Conservation (phyloP, 2,888 invertebrate species). For the Theretra japonica region DNA sequence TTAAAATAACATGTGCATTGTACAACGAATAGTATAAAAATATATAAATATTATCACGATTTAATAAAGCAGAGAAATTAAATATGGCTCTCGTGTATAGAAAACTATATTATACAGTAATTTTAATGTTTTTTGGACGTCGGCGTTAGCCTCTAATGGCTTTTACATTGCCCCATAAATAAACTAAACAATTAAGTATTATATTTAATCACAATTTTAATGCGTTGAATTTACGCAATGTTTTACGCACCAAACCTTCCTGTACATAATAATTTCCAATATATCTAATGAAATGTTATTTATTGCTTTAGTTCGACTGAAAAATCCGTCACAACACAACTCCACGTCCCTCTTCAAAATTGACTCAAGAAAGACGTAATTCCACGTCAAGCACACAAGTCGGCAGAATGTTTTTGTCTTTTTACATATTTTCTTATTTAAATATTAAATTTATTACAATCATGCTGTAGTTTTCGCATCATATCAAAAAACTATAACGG, state of each 20-base stretch:
- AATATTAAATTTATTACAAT: constrained; percentile 2
- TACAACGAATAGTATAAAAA: background rate
- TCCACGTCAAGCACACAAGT: background rate
- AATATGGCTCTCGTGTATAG: background rate
- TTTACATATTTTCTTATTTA: constrained; percentile 24
- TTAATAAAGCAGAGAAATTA: background rate
- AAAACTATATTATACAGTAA: background rate
- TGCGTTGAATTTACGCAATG: too few species aligned
- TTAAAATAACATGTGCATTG: background rate
- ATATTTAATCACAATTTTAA: too few species aligned
- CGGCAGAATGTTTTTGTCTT: constrained; percentile 25
- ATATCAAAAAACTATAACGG: constrained; percentile 19
- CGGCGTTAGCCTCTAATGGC: background rate
- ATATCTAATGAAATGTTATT: background rate
- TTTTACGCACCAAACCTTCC: too few species aligned
- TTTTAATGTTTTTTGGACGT: background rate
- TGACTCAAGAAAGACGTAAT: constrained; percentile 4
- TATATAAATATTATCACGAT: background rate
- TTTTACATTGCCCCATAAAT: constrained; percentile 2
- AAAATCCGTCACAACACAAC: background rate
- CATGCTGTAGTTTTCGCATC: background rate
- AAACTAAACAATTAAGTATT: background rate
- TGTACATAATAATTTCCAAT: background rate
- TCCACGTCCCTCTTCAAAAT: background rate
- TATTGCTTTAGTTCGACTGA: constrained; percentile 5